Evolutionary conservation across 1,140 invertebrate genomes (phyloP), one percentile per base, ranked within the genome.

Genomic region (Acromyrmex heyeri): DNA sequence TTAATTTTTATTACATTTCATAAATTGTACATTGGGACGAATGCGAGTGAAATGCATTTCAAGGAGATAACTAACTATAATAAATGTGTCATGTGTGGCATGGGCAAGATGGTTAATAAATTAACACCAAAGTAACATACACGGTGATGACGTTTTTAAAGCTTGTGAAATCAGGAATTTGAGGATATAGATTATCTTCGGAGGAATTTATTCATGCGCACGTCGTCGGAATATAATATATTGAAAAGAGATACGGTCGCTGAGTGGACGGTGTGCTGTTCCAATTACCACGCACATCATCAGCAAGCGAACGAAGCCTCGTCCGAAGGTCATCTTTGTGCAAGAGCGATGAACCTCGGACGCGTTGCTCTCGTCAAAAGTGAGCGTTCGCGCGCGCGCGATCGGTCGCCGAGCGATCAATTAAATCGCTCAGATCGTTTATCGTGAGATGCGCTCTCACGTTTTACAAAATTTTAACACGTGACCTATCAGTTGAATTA

Each of bases 271-370:
- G 34, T 10, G 59, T 10, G 24, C 21, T 77, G 10, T 21, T 70
- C 64, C 50, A 81, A 81, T 38, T 70, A 55, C 14, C 3, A 57
- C 4, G 65, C 73, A 55, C 48, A 38, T 55, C 44, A 34, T 59
- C 48, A 12, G 4, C n/a, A 16, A 44, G 7, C 55, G 57, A 48
- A 6, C 21, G 24, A 38, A 87, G 34, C 8, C 21, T 21, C n/a
- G 38, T 10, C n/a, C 38, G 53, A 69, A 85, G 61, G 53, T 50
- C 55, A n/a, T 50, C 53, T 76, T 69, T 69, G 62, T 76, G 21
- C 50, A 27, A 69, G 86, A 67, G 8, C 86, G 27, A 76, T 76
- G 86, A 87, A 87, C 81, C 53, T 62, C 5, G 1, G 16, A 70
- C 34, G 55, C 34, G 38, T 77, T 62, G 21, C 16, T 38, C 8